These are phyloP conservation scores for Blera fallax DNA, from an alignment of 2,888 invertebrate genomes.

Conservation along the genomic window DNA sequence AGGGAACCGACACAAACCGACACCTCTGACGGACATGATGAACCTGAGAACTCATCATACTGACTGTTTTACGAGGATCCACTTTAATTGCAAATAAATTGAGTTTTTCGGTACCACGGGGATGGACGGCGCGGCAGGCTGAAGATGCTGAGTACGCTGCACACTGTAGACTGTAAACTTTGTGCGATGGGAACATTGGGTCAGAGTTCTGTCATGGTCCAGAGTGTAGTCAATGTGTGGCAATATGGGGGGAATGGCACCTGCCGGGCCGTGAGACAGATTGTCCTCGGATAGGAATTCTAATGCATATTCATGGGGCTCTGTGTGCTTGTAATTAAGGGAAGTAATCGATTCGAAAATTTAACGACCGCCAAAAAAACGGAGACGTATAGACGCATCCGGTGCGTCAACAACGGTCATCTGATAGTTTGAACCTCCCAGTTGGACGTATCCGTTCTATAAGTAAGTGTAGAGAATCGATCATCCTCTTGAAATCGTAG, in stretches of 20 bases:
- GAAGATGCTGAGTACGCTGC: not conserved
- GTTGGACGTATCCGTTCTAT: constrained; percentile 54
- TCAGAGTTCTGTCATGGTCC: constrained; percentile 55
- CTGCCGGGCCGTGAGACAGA: constrained; percentile 29
- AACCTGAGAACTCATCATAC: constrained; percentile 70
- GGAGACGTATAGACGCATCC: constrained; percentile 20
- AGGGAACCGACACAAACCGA: constrained; percentile 59
- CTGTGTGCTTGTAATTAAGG: not conserved
- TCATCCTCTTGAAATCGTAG: constrained; percentile 54
- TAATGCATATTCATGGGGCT: constrained; percentile 39
- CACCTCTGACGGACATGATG: constrained; percentile 63
- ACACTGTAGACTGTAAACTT: not conserved
- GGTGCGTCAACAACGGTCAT: not conserved
- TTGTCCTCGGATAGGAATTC: constrained; percentile 40
- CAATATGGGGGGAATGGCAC: constrained; percentile 14
- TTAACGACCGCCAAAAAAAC: constrained; percentile 3
- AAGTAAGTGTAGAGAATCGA: constrained; percentile 62
- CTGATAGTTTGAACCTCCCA: not conserved
- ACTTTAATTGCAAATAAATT: constrained; percentile 76
- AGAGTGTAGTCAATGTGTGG: constrained; percentile 8
- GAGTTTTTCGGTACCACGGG: constrained; percentile 70
- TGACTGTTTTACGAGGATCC: constrained; percentile 73
- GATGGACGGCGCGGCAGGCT: not conserved
- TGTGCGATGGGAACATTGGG: constrained; percentile 56
- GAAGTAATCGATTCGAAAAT: constrained; percentile 4